Conservation (phyloP, 2,113 vertebrate species). For the Ictidomys tridecemlineatus region DNA sequence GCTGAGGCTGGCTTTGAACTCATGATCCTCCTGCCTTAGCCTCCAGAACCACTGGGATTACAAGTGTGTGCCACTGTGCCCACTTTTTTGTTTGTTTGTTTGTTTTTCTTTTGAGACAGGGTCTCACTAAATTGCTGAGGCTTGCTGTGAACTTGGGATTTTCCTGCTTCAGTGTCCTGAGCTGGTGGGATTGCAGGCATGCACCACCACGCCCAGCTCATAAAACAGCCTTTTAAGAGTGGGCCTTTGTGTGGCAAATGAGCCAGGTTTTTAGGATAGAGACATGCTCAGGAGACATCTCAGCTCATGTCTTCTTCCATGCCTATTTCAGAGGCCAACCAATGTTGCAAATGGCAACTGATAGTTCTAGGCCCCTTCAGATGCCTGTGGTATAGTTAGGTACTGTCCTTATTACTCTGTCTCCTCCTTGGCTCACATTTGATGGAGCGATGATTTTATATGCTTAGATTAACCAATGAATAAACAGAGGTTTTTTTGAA, state of each 20-base stretch:
- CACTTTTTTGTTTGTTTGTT: no score
- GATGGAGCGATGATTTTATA: neutral
- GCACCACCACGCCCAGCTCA: neutral
- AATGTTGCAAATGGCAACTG: neutral
- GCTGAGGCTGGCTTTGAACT: no score
- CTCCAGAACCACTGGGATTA: no score
- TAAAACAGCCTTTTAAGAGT: neutral
- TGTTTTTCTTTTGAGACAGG: no score
- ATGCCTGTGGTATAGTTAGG: neutral
- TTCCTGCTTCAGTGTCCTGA: no score
- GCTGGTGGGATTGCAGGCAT: no score
- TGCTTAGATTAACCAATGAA: conserved; percentile 19
- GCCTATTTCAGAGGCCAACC: neutral
- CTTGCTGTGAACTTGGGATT: no score
- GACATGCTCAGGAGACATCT: neutral
- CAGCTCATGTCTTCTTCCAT: neutral
- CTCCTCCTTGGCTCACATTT: neutral
- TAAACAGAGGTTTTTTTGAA: neutral
- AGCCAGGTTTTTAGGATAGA: neutral
- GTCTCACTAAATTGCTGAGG: no score
- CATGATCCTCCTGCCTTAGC: no score
- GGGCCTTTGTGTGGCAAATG: neutral
- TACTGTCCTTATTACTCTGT: neutral
- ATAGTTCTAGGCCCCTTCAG: neutral
- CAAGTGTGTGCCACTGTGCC: no score